These are phyloP conservation scores for Tympanuchus pallidicinctus DNA, from an alignment of 2,113 vertebrate genomes.

Conservation along the genomic window DNA sequence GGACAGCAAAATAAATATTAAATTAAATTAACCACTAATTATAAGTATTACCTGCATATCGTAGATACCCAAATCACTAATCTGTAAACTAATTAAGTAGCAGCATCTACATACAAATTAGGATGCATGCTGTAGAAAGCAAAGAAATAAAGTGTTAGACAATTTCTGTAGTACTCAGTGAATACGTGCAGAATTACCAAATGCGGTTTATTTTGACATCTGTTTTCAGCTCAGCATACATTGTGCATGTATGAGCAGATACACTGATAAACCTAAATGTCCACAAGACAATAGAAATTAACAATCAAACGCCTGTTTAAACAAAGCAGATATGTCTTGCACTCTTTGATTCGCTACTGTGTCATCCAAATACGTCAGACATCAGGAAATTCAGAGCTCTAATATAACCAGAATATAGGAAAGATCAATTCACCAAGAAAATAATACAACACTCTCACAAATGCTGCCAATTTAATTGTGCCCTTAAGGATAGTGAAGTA, in stretches of 20 bases:
- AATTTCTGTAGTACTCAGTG: not conserved
- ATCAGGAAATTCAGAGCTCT: not conserved
- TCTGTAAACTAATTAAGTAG: conserved; percentile 40
- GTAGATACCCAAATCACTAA: not conserved
- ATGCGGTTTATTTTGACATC: not conserved
- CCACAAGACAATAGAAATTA: not conserved
- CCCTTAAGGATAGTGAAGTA: not conserved
- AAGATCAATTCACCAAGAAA: not conserved
- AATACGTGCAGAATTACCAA: not conserved
- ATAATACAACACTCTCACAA: not conserved
- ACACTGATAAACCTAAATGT: not conserved
- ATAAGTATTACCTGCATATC: conserved; percentile 29
- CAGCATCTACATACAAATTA: conserved; percentile 28
- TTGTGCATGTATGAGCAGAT: not conserved
- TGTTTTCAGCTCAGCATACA: not conserved
- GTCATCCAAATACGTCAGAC: not conserved
- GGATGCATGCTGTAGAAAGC: not conserved
- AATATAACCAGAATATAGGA: not conserved
- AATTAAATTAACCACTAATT: conserved; percentile 43
- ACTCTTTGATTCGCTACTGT: not conserved
- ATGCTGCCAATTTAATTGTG: not conserved
- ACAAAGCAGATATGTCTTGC: not conserved
- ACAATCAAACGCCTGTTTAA: not conserved
- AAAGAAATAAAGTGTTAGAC: not conserved
- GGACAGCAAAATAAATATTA: conserved; percentile 37